These are phyloP conservation scores for Silurus glanis DNA, from an alignment of 2,113 vertebrate species.

Conservation along the genomic window DNA sequence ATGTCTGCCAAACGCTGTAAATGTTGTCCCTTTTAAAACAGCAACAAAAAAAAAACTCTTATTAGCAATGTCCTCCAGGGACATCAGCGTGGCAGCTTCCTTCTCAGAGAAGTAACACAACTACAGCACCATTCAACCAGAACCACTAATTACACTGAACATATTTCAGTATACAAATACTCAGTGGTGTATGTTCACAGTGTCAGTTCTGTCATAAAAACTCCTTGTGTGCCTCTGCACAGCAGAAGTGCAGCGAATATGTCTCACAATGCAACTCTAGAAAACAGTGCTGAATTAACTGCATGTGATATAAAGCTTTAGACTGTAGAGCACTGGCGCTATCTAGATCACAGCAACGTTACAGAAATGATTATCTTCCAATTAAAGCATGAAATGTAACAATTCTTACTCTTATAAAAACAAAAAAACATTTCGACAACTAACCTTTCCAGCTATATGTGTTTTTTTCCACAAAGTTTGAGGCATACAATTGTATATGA, in stretches of 20 bases:
- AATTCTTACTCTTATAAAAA: background rate
- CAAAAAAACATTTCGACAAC: no score
- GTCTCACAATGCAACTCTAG: background rate
- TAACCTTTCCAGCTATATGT: no score
- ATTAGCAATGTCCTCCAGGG: background rate
- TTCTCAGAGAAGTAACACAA: background rate
- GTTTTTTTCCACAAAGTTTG: no score
- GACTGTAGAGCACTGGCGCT: background rate
- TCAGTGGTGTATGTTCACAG: background rate
- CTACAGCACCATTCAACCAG: background rate
- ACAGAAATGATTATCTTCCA: background rate
- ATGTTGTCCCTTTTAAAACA: no score
- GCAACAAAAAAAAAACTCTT: background rate
- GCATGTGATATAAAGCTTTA: background rate
- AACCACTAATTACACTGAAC: background rate
- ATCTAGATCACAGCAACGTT: background rate
- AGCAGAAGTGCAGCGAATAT: no score
- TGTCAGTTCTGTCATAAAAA: no score
- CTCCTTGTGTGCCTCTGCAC: no score
- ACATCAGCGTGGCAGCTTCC: background rate
- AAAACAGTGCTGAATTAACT: background rate
- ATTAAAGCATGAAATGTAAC: background rate
- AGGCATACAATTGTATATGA: no score
- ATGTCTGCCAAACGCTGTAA: no score
- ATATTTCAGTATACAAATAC: background rate